Conservation (phyloP, 2,797 vertebrate species). For the Spinibarbus caldwelli region DNA sequence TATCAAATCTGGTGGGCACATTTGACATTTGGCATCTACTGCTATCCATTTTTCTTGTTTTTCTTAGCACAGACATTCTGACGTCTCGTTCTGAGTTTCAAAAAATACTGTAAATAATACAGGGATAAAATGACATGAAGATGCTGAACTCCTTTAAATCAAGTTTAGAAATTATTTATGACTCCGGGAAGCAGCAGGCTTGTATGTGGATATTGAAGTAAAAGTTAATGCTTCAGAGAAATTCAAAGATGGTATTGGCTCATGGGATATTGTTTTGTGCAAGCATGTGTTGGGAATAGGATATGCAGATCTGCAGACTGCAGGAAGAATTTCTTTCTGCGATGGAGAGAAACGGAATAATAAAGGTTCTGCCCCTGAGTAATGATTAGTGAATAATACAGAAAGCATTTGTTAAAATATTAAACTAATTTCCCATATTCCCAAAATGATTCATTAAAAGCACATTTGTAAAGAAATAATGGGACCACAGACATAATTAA, state of each 20-base stretch:
- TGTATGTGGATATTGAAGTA: background rate
- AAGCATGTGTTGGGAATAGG: background rate
- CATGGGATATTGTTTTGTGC: background rate
- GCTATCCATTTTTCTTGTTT: background rate
- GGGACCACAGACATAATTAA: background rate
- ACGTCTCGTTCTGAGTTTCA: background rate
- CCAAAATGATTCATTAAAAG: background rate
- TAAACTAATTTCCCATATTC: constrained; percentile 10
- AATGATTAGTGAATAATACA: constrained; percentile 7
- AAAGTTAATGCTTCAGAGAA: constrained; percentile 10
- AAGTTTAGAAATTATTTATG: background rate
- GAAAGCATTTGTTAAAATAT: constrained; percentile 10
- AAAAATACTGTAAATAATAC: background rate
- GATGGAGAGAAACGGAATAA: background rate
- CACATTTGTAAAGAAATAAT: background rate
- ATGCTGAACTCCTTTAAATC: constrained; percentile 4
- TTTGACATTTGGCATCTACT: background rate
- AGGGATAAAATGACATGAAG: background rate
- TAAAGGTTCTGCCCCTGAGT: background rate
- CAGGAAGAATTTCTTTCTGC: background rate
- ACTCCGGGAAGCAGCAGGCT: background rate
- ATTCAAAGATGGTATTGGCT: constrained; percentile 12
- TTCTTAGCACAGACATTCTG: background rate
- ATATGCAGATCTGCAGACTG: background rate
- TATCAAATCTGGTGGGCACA: background rate